Percentiles rank a stretch among this genome's conserved stretches.
Evolutionary conservation across 1,140 invertebrate species (phyloP).

Genomic region (Drosophila paulistorum): DNA sequence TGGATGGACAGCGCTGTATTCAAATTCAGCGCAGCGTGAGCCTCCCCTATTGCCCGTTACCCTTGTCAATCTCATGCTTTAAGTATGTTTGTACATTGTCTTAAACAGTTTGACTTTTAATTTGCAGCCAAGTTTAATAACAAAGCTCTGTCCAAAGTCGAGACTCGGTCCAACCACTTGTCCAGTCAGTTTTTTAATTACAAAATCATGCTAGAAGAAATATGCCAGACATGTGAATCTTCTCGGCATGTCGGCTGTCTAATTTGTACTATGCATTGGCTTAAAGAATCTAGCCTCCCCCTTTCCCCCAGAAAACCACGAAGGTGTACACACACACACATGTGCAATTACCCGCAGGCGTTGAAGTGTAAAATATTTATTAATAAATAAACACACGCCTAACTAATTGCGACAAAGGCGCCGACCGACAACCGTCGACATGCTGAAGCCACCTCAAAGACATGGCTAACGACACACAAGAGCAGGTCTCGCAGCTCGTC

Average conservation of each 20-base stretch:
- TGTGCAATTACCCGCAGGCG: conserved; percentile 72
- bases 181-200: conserved; percentile 60
- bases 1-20: conserved; percentile 54
- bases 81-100: conserved; percentile 75
- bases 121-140: conserved; percentile 69
- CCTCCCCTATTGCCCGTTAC: conserved; percentile 35
- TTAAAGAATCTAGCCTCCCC: conserved; percentile 45
- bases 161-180: background rate
- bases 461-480: conserved; percentile 3
- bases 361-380: conserved; percentile 79
- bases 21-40: conserved; percentile 69
- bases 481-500: conserved; percentile 3
- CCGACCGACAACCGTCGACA: conserved; percentile 31
- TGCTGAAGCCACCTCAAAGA: conserved; percentile 51
- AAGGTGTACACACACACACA: conserved; percentile 25
- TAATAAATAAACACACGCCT: conserved; percentile 73
- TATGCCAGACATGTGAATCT: conserved; percentile 20
- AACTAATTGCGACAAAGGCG: conserved; percentile 78
- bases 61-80: conserved; percentile 56
- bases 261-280: conserved; percentile 20
- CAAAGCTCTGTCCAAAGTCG: conserved; percentile 38
- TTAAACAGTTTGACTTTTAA: conserved; percentile 82
- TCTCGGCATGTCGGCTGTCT: conserved; percentile 13
- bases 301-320: background rate
- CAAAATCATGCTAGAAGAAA: conserved; percentile 27